Evolutionary conservation across 2,113 vertebrate species (phyloP).

Genomic region (Typhlomys cinereus): DNA sequence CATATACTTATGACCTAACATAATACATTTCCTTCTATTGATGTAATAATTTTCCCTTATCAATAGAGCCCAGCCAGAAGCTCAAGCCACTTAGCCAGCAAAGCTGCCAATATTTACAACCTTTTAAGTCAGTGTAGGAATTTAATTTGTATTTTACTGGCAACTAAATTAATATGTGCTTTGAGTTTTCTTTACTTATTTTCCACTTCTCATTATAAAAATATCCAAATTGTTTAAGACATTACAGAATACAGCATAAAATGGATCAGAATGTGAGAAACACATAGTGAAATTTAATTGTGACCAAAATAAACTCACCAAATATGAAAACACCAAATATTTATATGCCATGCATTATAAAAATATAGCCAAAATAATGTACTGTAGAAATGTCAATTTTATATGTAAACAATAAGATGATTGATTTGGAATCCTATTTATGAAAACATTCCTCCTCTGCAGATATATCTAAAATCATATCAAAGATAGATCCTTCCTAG

Average conservation of each 20-base stretch:
- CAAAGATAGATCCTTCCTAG: not conserved
- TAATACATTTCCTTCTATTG: constrained; percentile 3
- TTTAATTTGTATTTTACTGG: constrained; percentile 64
- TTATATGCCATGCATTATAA: not conserved
- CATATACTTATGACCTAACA: constrained; percentile 20
- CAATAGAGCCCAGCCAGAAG: constrained; percentile 54
- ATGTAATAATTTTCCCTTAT: constrained; percentile 57
- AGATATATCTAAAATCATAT: not conserved
- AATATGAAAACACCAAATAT: not conserved
- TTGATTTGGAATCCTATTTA: constrained; percentile 16
- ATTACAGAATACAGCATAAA: not conserved
- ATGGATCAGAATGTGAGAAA: not conserved
- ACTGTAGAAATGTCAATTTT: not conserved
- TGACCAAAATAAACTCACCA: not conserved
- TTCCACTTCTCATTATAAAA: not conserved
- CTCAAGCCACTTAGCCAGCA: constrained; percentile 50
- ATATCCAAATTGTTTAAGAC: not conserved
- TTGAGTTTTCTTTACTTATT: constrained; percentile 39
- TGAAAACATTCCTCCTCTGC: not conserved
- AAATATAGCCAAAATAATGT: constrained; percentile 5
- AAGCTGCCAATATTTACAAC: constrained; percentile 63
- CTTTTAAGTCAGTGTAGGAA: constrained; percentile 48
- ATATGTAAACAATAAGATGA: not conserved
- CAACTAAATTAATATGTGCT: constrained; percentile 58
- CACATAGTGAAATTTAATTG: not conserved